Percentiles rank a stretch among this genome's conserved stretches.
Conservation (phyloP, 2,888 invertebrate genomes). For the Pristionchus entomophagus region DNA sequence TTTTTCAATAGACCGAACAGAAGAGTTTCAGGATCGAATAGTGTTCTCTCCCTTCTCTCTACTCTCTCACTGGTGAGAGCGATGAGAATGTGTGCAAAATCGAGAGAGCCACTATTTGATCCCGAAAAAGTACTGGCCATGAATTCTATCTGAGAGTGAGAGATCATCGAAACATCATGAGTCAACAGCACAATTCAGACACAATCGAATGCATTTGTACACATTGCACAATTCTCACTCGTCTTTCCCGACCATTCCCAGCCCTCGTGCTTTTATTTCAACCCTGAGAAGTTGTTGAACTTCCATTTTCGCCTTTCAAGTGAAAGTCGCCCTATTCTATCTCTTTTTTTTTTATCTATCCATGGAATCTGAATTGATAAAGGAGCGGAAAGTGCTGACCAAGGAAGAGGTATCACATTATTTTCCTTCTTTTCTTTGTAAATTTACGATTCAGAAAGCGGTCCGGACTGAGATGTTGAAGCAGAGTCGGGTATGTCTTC, state of each 20-base stretch:
- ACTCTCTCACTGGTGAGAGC: no score
- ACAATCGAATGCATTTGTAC: not conserved
- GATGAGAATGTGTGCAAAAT: no score
- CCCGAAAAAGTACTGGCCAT: no score
- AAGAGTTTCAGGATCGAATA: no score
- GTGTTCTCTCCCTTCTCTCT: no score
- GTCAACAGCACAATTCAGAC: not conserved
- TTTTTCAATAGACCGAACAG: no score
- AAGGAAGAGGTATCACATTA: not conserved
- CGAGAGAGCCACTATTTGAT: no score
- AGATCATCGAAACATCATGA: not conserved
- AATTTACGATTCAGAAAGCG: not conserved
- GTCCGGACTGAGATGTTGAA: not conserved
- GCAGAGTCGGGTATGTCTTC: not conserved
- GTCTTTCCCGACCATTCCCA: not conserved
- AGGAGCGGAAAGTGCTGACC: not conserved
- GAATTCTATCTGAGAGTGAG: no score
- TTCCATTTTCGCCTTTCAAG: not conserved
- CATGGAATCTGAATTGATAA: not conserved
- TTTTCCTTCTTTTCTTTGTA: no score
- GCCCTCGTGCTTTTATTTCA: not conserved
- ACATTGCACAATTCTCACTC: not conserved
- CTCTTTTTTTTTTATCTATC: no score
- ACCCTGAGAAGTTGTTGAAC: not conserved
- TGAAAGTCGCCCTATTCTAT: no score